phyloP scores from a whole-genome alignment of 2,113 vertebrate genomes.

The Spea bombifrons region DNA sequence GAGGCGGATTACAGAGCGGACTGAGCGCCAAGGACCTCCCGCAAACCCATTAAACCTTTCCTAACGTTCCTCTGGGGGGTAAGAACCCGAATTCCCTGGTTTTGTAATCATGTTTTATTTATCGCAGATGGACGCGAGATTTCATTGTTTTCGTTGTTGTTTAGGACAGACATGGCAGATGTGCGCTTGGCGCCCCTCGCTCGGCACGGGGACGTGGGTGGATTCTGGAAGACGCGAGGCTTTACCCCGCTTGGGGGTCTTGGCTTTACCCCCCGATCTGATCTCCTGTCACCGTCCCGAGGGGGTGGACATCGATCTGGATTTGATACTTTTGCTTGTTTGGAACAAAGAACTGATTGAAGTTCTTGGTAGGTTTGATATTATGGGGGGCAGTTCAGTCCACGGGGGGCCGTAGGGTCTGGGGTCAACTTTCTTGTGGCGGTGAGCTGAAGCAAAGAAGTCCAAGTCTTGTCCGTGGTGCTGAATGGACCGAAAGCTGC shows the following conservation, averaged over 20 bases:
- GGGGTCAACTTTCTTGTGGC: no score
- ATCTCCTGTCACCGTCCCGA: neutral
- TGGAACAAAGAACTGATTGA: no score
- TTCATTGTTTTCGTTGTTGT: conserved; percentile 2
- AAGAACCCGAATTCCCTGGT: neutral
- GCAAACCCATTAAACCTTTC: conserved; percentile 4
- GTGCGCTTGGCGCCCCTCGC: conserved; percentile 31
- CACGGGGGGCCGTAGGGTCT: no score
- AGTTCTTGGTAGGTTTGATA: no score
- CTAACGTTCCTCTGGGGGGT: neutral
- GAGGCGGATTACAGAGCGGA: neutral
- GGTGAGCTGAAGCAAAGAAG: no score
- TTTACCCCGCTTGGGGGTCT: conserved; percentile 23
- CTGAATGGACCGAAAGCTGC: no score
- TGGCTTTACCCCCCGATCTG: neutral
- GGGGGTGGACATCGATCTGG: neutral
- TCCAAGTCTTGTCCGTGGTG: no score
- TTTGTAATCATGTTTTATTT: conserved; percentile 43
- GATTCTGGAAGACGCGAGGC: conserved; percentile 20
- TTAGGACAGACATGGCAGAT: conserved; percentile 37
- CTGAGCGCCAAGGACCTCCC: neutral
- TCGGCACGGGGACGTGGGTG: conserved; percentile 20
- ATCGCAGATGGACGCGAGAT: conserved; percentile 34
- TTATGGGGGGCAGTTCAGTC: no score
- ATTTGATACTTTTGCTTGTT: no score